Evolutionary conservation across 2,113 vertebrate genomes (phyloP).

Genomic region (Poicephalus meyeri): DNA sequence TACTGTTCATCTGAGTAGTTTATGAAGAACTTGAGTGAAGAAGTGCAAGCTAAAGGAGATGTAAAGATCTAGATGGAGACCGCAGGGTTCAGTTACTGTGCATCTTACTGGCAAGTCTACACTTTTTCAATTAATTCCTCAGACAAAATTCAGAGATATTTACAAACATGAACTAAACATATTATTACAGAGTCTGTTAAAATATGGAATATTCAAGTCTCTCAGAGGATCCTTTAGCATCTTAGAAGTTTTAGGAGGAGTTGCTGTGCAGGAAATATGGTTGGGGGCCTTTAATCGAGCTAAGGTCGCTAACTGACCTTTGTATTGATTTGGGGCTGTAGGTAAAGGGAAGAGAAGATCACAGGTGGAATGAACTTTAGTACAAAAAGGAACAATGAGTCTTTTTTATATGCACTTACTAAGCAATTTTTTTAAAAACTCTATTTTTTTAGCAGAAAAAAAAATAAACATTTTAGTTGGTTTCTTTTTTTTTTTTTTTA

Average conservation of each 20-base stretch:
- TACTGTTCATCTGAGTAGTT: neutral
- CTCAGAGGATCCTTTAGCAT: neutral
- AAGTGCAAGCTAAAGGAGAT: neutral
- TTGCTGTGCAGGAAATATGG: neutral
- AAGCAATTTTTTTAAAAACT: accelerated
- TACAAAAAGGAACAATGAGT: neutral
- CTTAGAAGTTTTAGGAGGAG: neutral
- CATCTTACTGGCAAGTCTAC: neutral
- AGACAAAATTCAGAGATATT: neutral
- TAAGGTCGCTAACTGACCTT: neutral
- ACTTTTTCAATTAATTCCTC: neutral
- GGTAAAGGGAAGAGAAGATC: neutral
- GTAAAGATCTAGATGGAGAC: neutral
- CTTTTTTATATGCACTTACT: neutral
- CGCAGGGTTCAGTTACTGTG: neutral
- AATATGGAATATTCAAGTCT: neutral
- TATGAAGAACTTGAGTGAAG: neutral
- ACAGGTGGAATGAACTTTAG: neutral
- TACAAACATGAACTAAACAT: neutral
- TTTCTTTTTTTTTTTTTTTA: neutral
- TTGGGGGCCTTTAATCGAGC: neutral
- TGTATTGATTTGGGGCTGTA: neutral
- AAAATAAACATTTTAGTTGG: neutral
- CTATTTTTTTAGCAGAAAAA: neutral
- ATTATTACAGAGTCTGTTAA: neutral